phyloP scores from a whole-genome alignment of 1,140 invertebrate genomes.

The Helicoverpa armigera region DNA sequence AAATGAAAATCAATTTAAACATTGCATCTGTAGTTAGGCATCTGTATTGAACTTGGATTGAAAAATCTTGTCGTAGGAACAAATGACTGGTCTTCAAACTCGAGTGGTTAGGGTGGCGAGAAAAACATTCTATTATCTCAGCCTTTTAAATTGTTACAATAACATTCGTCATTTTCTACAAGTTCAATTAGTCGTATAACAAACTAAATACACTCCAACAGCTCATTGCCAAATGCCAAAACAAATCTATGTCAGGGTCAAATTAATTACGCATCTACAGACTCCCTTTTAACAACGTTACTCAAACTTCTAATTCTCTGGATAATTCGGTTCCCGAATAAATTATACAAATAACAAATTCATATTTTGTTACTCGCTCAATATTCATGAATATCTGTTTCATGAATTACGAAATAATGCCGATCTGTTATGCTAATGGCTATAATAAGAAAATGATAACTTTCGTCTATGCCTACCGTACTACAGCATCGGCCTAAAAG shows the following conservation, averaged over 20 bases:
- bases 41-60: no score
- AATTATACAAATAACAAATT: constrained; percentile 22
- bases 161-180: background rate
- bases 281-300: constrained; percentile 1
- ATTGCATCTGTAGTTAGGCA: no score
- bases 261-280: constrained; percentile 26
- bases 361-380: constrained; percentile 26
- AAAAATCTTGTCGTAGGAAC: no score
- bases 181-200: constrained; percentile 1
- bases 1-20: no score
- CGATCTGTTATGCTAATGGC: constrained; percentile 47
- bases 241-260: constrained; percentile 37
- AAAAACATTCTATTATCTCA: no score
- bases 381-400: constrained; percentile 41
- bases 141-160: background rate
- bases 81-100: no score
- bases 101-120: no score
- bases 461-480: background rate
- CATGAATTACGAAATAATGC: constrained; percentile 40
- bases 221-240: constrained; percentile 40
- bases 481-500: background rate
- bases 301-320: background rate
- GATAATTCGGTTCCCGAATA: background rate
- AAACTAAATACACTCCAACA: constrained; percentile 27
- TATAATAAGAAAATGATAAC: constrained; percentile 32